Evolutionary conservation across 2,113 vertebrate species (phyloP).

Genomic region (Silurus meridionalis): DNA sequence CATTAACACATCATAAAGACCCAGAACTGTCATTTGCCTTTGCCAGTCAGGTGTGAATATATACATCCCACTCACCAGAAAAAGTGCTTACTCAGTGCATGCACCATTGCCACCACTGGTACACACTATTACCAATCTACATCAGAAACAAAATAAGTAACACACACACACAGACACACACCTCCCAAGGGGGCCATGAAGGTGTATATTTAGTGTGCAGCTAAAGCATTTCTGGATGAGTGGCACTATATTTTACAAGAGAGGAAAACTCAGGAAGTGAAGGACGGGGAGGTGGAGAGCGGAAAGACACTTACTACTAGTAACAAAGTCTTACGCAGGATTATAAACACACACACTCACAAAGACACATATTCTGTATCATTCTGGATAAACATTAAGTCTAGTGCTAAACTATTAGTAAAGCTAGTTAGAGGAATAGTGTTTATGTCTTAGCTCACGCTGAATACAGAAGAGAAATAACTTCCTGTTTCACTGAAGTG

Average conservation of each 20-base stretch:
- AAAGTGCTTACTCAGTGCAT: not conserved
- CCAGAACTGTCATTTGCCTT: conserved; percentile 47
- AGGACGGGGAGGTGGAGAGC: not conserved
- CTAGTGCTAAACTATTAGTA: not conserved
- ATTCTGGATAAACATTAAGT: not conserved
- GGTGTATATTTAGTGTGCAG: conserved; percentile 24
- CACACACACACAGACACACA: not conserved
- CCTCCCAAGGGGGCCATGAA: not conserved
- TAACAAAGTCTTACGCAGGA: not conserved
- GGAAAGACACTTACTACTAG: conserved; percentile 33
- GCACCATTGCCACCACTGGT: not conserved
- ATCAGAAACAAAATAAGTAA: conserved; percentile 2
- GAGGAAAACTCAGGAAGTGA: conserved; percentile 37
- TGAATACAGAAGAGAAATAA: not conserved
- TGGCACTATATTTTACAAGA: conserved; percentile 42
- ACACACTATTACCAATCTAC: conserved; percentile 8
- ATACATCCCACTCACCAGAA: conserved; percentile 10
- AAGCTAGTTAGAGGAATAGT: not conserved
- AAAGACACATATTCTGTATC: not conserved
- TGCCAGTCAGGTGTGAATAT: conserved; percentile 12
- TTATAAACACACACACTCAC: not conserved
- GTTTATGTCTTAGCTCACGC: not conserved
- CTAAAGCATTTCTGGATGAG: conserved; percentile 11
- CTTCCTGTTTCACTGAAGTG: not conserved
- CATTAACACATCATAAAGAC: conserved; percentile 69